Evolutionary conservation across 30 jellyfish, hydroid and myxozoan species (phyloP).

Genomic region (Hydra vulgaris): DNA sequence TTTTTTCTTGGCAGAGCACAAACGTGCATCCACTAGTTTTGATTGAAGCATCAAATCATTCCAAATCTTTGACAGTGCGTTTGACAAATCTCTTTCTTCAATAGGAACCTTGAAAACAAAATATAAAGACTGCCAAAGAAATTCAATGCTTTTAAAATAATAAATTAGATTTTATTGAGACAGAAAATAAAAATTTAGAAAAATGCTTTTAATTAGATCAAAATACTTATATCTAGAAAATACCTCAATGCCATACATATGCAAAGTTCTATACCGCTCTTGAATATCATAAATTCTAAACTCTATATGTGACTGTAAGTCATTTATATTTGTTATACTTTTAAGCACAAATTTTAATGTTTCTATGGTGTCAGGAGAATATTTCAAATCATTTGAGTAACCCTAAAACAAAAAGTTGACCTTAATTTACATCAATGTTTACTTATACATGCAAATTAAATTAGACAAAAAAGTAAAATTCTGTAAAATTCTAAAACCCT

Average conservation of each 20-base stretch:
- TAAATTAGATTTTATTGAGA: background rate
- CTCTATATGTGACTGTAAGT: conserved; percentile 63
- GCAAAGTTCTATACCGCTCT: conserved; percentile 75
- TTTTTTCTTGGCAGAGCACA: conserved; percentile 63
- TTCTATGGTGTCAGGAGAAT: conserved; percentile 87
- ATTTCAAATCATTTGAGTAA: conserved; percentile 51
- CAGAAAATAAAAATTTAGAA: background rate
- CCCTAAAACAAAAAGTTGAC: conserved; percentile 8
- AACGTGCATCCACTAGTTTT: conserved; percentile 62
- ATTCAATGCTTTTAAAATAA: no score
- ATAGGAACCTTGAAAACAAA: conserved; percentile 40
- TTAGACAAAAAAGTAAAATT: no score
- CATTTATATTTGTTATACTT: conserved; percentile 63
- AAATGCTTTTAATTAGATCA: no score
- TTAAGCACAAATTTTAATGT: conserved; percentile 80
- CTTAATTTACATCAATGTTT: no score
- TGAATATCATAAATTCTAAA: conserved; percentile 62
- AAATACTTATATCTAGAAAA: no score
- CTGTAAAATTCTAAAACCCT: no score
- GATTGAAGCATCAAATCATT: conserved; percentile 59
- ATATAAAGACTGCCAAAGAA: no score
- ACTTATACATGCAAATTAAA: no score
- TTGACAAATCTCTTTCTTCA: conserved; percentile 48
- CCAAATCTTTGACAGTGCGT: conserved; percentile 57
- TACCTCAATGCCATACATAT: conserved; percentile 75